phyloP scores from a whole-genome alignment of 2,113 vertebrate species.

The Scalopus aquaticus region DNA sequence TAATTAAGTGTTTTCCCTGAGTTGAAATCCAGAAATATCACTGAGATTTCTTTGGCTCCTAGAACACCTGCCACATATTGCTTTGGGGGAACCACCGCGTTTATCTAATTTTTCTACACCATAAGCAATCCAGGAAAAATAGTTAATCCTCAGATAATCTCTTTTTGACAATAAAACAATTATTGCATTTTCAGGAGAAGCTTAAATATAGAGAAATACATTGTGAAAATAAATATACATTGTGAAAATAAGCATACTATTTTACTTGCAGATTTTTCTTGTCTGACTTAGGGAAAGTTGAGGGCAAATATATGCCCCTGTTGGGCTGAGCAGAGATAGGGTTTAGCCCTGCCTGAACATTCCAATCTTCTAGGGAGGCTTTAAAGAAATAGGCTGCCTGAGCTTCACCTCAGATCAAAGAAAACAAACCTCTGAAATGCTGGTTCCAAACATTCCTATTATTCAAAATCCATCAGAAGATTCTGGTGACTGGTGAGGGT shows the following conservation, averaged over 20 bases:
- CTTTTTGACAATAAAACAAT: background rate
- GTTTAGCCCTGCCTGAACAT: background rate
- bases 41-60: background rate
- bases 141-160: background rate
- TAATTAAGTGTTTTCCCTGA: conserved; percentile 48
- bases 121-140: background rate
- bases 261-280: background rate
- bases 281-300: background rate
- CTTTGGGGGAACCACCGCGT: background rate
- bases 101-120: background rate
- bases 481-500: background rate
- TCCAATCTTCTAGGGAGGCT: background rate
- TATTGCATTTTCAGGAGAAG: background rate
- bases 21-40: conserved; percentile 49
- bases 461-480: background rate
- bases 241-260: background rate
- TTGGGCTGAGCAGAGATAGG: background rate
- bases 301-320: fast-evolving
- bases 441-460: background rate
- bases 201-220: background rate
- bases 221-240: background rate
- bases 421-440: background rate
- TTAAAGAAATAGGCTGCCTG: background rate
- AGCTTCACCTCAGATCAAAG: background rate
- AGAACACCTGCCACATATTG: background rate